These are phyloP conservation scores for Gallinago media DNA, from an alignment of 2,113 vertebrate genomes.

Conservation along the genomic window DNA sequence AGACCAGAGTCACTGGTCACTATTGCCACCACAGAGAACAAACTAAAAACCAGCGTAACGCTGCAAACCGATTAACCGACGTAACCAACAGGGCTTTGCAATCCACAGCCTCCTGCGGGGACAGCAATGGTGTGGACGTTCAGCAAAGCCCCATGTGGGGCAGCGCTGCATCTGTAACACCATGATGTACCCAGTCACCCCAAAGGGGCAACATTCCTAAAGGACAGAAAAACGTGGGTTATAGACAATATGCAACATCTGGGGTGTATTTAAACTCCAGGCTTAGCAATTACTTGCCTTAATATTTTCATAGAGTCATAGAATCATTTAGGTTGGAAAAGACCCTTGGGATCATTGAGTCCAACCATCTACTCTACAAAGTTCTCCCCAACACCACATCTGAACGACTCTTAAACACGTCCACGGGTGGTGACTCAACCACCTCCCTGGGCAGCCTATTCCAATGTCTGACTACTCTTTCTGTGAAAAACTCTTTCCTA, in stretches of 20 bases:
- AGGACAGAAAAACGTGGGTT: background rate
- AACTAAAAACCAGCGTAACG: background rate
- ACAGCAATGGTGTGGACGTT: accelerated
- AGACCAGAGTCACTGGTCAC: background rate
- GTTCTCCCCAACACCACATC: no score
- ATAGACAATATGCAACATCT: background rate
- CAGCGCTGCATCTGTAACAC: accelerated
- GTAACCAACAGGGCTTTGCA: background rate
- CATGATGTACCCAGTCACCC: background rate
- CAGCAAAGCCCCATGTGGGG: accelerated
- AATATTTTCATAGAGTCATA: background rate
- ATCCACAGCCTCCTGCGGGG: accelerated
- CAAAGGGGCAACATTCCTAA: background rate
- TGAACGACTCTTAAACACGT: no score
- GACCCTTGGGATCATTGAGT: no score
- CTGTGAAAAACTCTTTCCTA: no score
- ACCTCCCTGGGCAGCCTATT: no score
- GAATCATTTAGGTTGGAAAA: no score
- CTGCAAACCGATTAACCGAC: background rate
- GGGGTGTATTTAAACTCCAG: background rate
- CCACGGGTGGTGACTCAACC: no score
- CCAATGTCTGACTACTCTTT: no score
- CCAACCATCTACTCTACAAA: no score
- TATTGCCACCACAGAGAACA: background rate
- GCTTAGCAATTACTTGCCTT: background rate